Evolutionary conservation across 2,113 vertebrate species (phyloP).

Genomic region (Cygnus buccinator): DNA sequence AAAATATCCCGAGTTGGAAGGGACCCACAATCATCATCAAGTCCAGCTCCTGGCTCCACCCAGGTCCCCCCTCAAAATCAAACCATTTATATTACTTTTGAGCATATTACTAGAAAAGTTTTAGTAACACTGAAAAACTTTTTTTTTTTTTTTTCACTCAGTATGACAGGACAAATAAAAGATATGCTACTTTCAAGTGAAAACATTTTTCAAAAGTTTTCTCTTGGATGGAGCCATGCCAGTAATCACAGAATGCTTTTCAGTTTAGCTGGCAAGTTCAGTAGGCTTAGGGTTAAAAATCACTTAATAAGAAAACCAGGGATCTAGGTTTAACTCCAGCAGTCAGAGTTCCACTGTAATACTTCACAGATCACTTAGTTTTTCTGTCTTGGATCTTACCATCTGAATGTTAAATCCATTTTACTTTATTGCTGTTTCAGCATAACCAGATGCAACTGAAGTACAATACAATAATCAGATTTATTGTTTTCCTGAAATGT

Average conservation of each 20-base stretch:
- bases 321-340: not conserved
- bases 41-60: too few relatives aligned
- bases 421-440: not conserved
- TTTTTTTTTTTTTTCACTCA: not conserved
- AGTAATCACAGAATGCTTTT: not conserved
- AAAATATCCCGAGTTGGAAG: too few relatives aligned
- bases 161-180: not conserved
- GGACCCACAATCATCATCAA: too few relatives aligned
- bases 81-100: not conserved
- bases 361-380: not conserved
- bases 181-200: not conserved
- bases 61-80: too few relatives aligned
- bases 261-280: not conserved
- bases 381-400: not conserved
- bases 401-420: not conserved
- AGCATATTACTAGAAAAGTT: not conserved
- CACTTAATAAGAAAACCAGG: not conserved
- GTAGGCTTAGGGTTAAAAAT: not conserved
- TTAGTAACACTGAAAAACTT: not conserved
- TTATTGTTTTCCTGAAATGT: conserved; percentile 31
- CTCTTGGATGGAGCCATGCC: not conserved
- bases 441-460: conserved; percentile 13
- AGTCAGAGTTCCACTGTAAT: not conserved
- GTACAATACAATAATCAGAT: conserved; percentile 34
- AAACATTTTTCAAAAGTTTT: not conserved